Percentiles rank a stretch among this genome's conserved stretches.
These are phyloP conservation scores for Amphiprion percula DNA, from an alignment of 2,113 vertebrate species.

Conservation along the genomic window DNA sequence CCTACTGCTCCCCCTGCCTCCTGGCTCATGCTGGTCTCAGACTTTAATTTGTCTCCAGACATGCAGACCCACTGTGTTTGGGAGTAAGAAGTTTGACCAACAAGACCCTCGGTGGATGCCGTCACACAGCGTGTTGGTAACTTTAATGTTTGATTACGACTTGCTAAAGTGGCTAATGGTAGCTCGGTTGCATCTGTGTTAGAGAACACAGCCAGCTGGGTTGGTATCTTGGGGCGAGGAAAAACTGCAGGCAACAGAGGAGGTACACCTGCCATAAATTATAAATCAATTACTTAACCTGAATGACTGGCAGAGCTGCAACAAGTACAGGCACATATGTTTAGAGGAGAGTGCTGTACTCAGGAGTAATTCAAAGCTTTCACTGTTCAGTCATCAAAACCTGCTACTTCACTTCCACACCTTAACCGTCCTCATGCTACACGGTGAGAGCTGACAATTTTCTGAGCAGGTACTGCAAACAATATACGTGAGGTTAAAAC, in stretches of 20 bases:
- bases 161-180: not conserved
- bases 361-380: not conserved
- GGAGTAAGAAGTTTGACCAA: not conserved
- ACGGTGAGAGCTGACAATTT: not conserved
- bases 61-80: too few species aligned
- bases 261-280: conserved; percentile 38
- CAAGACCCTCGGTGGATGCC: not conserved
- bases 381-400: conserved; percentile 11
- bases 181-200: not conserved
- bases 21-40: not conserved
- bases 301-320: conserved; percentile 39
- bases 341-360: conserved; percentile 1
- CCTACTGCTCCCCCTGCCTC: not conserved
- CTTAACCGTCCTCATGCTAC: conserved; percentile 20
- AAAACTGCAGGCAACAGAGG: conserved; percentile 34
- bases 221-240: conserved; percentile 36
- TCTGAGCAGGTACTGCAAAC: not conserved
- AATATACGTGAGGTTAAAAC: not conserved
- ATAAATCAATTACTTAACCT: conserved; percentile 51
- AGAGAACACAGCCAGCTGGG: conserved; percentile 17
- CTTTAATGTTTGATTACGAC: not conserved
- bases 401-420: conserved; percentile 33
- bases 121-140: not conserved
- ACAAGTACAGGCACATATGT: conserved; percentile 48
- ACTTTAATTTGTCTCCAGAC: not conserved